Base-by-base conservation (phyloP, 2,888 invertebrate species). In the Drymonia ruficornis region DNA sequence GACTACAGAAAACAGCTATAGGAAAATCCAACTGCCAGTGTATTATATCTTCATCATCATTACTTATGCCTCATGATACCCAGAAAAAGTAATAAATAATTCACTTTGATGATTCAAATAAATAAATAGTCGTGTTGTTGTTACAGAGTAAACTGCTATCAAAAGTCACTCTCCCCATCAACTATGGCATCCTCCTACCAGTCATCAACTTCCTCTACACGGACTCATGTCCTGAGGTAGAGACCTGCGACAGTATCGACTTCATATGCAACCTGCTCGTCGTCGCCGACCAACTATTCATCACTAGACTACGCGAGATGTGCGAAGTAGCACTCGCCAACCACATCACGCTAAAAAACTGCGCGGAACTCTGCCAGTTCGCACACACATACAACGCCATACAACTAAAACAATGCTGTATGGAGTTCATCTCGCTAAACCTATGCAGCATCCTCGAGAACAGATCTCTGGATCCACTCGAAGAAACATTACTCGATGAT, bases 381-480 rank as follows among this genome's bases (percentile, higher is more conserved):
- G 95, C 97, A 0, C 93, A 94, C 61, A 93, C 95, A 11, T 97
- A 97, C 86, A 97, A 97, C 78, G 96, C 97, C 6, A 78, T 86
- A 0, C 94, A 96, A 64, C 87, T 98, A 13, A 96, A 96, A 83
- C 86, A 88, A 13, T 95, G 94, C 57, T 96, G 96, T 79, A 94
- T 96, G 93, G 95, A 96, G 72, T 98, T 96, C 74, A 96, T 98
- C 56, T 94, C 94, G 6, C 89, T 96, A 49, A 98, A 98, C 84
- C 82, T 98, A 44, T 89, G 95, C 6, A 93, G 95, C 16, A 86
- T 97, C 12, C 85, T 98, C 7, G 96, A 96, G 81, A 94, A 94
- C 64, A 94, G 94, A 72, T 87, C 93, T 31, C 84, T 97, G 50
- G 96, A 96, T 59, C 82, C 91, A 15, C 80, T 97, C 53, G 95